Evolutionary conservation across 2,113 vertebrate genomes (phyloP).

Genomic region (Promerops cafer): DNA sequence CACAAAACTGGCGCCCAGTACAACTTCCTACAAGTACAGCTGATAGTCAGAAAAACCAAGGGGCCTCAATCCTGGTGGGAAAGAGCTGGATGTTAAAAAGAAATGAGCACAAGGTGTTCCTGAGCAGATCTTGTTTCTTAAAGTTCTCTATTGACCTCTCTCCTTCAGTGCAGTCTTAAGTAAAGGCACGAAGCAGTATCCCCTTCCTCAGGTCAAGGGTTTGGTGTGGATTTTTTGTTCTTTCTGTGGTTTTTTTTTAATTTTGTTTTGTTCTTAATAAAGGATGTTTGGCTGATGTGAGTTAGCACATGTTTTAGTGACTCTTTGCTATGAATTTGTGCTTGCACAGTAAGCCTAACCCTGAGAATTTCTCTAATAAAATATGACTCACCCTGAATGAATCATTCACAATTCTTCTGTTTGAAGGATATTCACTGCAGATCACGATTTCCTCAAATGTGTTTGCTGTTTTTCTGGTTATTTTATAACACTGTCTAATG

Average conservation of each 20-base stretch:
- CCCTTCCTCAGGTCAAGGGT: not conserved
- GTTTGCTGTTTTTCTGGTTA: not conserved
- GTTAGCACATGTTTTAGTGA: not conserved
- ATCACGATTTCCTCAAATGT: not conserved
- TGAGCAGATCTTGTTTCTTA: not conserved
- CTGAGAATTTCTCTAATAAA: conserved; percentile 35
- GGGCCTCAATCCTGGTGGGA: not conserved
- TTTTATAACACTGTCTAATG: not conserved
- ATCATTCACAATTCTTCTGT: conserved; percentile 10
- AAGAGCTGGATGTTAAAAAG: not conserved
- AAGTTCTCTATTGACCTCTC: not conserved
- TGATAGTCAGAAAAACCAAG: not conserved
- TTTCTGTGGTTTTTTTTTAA: not conserved
- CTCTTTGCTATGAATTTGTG: not conserved
- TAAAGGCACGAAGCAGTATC: not conserved
- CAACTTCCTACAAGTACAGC: not conserved
- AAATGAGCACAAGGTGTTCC: not conserved
- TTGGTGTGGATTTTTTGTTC: not conserved
- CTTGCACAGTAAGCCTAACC: conserved; percentile 2
- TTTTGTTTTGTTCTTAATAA: not conserved
- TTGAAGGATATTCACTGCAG: not conserved
- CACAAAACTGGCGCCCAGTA: not conserved
- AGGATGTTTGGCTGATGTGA: not conserved
- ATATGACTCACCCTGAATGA: conserved; percentile 32
- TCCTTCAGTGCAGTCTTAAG: not conserved